Conservation (phyloP, 2,113 vertebrate genomes). For the Raja brachyura region DNA sequence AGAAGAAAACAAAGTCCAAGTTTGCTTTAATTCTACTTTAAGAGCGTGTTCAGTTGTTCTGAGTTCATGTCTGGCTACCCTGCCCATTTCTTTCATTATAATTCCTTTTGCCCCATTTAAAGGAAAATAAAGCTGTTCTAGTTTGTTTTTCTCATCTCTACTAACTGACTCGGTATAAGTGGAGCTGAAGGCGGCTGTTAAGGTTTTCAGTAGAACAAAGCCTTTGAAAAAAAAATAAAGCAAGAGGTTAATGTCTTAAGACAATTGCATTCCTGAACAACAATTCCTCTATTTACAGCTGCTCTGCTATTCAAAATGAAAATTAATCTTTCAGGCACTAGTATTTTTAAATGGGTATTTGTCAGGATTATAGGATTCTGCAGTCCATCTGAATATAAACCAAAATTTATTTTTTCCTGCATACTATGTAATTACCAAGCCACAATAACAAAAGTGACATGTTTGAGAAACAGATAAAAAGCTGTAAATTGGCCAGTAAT, state of each 20-base stretch:
- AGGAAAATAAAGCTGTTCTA: not conserved
- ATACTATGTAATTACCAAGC: constrained; percentile 90
- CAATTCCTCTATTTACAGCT: constrained; percentile 88
- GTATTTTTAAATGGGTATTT: constrained; percentile 85
- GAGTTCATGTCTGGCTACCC: not conserved
- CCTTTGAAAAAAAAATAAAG: constrained; percentile 47
- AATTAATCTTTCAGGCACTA: constrained; percentile 88
- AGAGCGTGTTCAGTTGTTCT: not conserved
- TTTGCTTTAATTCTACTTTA: not conserved
- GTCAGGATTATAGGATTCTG: constrained; percentile 86
- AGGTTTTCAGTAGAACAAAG: not conserved
- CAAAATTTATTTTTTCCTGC: constrained; percentile 64
- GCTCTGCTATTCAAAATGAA: constrained; percentile 88
- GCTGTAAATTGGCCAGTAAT: constrained; percentile 99
- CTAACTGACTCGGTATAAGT: not conserved
- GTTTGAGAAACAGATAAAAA: constrained; percentile 99
- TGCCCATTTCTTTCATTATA: not conserved
- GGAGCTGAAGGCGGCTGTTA: not conserved
- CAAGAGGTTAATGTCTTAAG: constrained; percentile 71
- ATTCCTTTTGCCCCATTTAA: not conserved
- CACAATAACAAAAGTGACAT: constrained; percentile 99
- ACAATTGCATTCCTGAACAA: constrained; percentile 86
- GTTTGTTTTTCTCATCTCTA: not conserved
- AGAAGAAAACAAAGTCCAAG: not conserved
- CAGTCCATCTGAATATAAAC: constrained; percentile 79